Evolutionary conservation across 2,113 vertebrate species (phyloP).

Genomic region (mouse (Mus musculus)): GRCm39 chrX:100361501-100362000

Average conservation of each 20-base stretch:
- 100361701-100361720: conserved; percentile 99
- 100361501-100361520: background rate
- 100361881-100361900: conserved; percentile 97
- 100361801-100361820: conserved; percentile 99
- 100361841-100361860: conserved; percentile 98
- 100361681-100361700: conserved; percentile 98
- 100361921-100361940: conserved; percentile 99
- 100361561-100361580: conserved; percentile 98
- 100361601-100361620: conserved; percentile 97
- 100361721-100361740: conserved; percentile 97
- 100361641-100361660: conserved; percentile 97
- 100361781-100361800: conserved; percentile 99
- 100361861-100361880: conserved; percentile 99
- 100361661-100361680: conserved; percentile 99
- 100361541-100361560: conserved; percentile 99
- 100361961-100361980: conserved; percentile 97
- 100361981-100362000: conserved; percentile 99
- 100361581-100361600: conserved; percentile 99
- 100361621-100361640: conserved; percentile 98
- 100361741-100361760: conserved; percentile 99
- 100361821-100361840: conserved; percentile 99
- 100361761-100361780: conserved; percentile 98
- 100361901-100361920: conserved; percentile 98
- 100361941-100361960: conserved; percentile 98
- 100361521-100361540: conserved; percentile 91